Percentiles rank a stretch among this genome's conserved stretches.
Evolutionary conservation across 2,113 vertebrate genomes (phyloP).

Genomic region (Microtus oregoni): DNA sequence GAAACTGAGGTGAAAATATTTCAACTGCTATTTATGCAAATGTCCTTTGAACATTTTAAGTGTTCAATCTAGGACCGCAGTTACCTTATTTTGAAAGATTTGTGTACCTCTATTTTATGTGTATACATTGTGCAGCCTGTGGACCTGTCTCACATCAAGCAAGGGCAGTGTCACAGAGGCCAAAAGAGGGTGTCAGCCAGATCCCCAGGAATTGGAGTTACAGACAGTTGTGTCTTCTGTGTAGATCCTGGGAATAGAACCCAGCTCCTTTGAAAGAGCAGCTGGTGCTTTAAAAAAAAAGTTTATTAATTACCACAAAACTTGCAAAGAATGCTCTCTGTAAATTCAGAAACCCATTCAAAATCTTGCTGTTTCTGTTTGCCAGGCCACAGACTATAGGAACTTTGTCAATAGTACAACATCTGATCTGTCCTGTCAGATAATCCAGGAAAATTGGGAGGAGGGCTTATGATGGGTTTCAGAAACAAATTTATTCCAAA

Average conservation of each 20-base stretch:
- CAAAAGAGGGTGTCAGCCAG: background rate
- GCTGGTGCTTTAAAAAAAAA: background rate
- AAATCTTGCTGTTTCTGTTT: background rate
- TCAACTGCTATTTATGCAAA: background rate
- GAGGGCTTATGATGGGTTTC: background rate
- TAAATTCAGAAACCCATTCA: background rate
- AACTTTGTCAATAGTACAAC: background rate
- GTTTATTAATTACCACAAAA: background rate
- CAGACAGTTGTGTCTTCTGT: background rate
- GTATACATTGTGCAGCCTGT: background rate
- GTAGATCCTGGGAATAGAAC: background rate
- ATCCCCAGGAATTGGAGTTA: background rate
- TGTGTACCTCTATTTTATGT: background rate
- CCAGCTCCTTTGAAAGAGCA: background rate
- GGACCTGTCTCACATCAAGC: too few relatives aligned
- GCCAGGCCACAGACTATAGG: background rate
- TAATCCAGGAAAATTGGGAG: background rate
- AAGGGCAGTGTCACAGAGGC: background rate
- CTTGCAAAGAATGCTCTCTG: background rate
- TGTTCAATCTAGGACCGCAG: background rate
- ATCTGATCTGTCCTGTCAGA: background rate
- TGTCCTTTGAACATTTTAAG: background rate
- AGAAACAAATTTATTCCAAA: conserved; percentile 25
- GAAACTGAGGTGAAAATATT: conserved; percentile 11
- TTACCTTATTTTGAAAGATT: background rate